Percentiles rank a stretch among this genome's conserved stretches.
Evolutionary conservation across 2,888 invertebrate species (phyloP).

Genomic region (Sussaba pulchella): DNA sequence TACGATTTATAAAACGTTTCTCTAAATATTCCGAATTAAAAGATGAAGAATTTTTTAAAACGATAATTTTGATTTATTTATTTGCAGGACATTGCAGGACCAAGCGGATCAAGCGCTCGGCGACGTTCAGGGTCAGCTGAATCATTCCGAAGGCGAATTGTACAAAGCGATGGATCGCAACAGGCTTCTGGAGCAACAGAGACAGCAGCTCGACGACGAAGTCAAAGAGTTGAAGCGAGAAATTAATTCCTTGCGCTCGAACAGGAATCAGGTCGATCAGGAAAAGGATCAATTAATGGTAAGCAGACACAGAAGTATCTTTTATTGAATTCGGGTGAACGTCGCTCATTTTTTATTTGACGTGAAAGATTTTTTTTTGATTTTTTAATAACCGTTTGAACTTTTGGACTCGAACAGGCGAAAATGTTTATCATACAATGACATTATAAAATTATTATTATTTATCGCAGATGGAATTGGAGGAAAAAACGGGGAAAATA

Average conservation of each 20-base stretch:
- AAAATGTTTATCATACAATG: too few relatives aligned
- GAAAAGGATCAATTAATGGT: conserved; percentile 90
- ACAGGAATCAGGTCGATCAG: conserved; percentile 88
- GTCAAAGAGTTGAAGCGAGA: conserved; percentile 87
- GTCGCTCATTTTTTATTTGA: too few relatives aligned
- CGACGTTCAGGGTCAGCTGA: conserved; percentile 89
- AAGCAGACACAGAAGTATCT: conserved; percentile 67
- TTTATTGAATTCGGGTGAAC: neutral
- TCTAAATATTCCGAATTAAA: too few relatives aligned
- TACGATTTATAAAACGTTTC: neutral
- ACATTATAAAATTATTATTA: too few relatives aligned
- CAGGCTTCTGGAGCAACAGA: conserved; percentile 86
- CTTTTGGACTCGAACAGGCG: too few relatives aligned
- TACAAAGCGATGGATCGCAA: conserved; percentile 87
- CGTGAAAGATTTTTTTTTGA: too few relatives aligned
- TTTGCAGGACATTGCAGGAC: conserved; percentile 88
- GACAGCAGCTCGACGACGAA: conserved; percentile 87
- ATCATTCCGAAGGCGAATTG: conserved; percentile 88
- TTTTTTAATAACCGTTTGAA: too few relatives aligned
- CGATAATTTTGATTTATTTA: neutral
- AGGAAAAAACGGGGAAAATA: conserved; percentile 90
- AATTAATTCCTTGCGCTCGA: conserved; percentile 87
- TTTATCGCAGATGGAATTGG: conserved; percentile 87
- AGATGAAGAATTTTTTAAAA: too few relatives aligned
- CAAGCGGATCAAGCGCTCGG: conserved; percentile 91